Percentiles rank a stretch among this genome's conserved stretches.
Evolutionary conservation across 2,797 vertebrate genomes (phyloP).

Genomic region (Helicolenus hilgendorfi): DNA sequence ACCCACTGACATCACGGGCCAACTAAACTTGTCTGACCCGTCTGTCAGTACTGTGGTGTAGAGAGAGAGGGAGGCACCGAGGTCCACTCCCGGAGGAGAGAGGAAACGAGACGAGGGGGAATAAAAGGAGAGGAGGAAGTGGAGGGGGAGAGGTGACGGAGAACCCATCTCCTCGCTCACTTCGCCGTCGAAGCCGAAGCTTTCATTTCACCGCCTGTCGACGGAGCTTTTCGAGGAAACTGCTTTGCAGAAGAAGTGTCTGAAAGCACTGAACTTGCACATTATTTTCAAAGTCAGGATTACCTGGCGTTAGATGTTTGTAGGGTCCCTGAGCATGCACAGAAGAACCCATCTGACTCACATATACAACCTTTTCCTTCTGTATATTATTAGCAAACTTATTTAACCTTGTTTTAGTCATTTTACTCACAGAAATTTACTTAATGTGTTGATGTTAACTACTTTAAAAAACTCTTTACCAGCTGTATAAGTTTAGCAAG

Average conservation of each 20-base stretch:
- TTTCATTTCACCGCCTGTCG: constrained; percentile 54
- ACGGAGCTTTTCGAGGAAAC: constrained; percentile 47
- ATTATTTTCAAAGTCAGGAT: constrained; percentile 69
- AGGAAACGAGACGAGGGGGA: constrained; percentile 59
- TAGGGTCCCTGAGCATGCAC: constrained; percentile 82
- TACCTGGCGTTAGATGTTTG: constrained; percentile 69
- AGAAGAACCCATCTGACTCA: constrained; percentile 56
- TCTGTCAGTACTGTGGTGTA: constrained; percentile 99
- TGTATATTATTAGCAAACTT: constrained; percentile 71
- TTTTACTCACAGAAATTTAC: constrained; percentile 60
- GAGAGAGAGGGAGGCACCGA: constrained; percentile 76
- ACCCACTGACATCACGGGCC: constrained; percentile 98
- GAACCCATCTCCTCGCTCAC: constrained; percentile 26
- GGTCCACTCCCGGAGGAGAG: constrained; percentile 64
- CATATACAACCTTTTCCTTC: constrained; percentile 72
- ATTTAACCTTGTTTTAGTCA: constrained; percentile 74
- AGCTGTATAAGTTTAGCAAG: constrained; percentile 58
- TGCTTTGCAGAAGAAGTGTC: constrained; percentile 52
- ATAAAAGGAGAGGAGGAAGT: constrained; percentile 32
- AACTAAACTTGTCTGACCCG: constrained; percentile 99
- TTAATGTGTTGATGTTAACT: constrained; percentile 74
- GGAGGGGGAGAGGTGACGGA: constrained; percentile 30
- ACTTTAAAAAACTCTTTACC: constrained; percentile 42
- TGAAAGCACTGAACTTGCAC: constrained; percentile 69
- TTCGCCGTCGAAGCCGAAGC: constrained; percentile 47